phyloP scores from a whole-genome alignment of 2,888 invertebrate genomes.

The Heliconius aoede region DNA sequence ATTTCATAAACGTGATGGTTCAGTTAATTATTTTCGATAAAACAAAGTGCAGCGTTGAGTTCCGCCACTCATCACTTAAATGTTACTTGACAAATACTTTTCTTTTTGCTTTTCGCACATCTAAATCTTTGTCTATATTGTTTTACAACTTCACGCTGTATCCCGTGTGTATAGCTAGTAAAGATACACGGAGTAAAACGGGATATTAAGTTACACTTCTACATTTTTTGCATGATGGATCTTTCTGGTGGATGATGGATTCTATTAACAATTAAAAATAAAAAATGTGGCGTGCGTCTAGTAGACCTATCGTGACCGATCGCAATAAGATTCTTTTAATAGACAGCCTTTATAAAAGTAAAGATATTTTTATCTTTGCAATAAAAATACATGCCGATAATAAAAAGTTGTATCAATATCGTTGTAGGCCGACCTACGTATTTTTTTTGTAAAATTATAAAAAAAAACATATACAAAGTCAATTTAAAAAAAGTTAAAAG shows the following conservation, averaged over 20 bases:
- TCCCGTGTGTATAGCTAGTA: too few relatives aligned
- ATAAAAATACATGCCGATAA: background rate
- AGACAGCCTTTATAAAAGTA: background rate
- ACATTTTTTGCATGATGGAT: too few relatives aligned
- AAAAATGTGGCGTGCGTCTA: background rate
- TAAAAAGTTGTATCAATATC: background rate
- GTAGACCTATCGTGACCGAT: background rate
- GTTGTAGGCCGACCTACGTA: background rate
- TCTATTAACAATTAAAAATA: background rate
- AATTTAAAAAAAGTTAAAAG: too few relatives aligned
- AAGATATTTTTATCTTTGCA: background rate
- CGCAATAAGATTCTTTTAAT: slow-evolving; percentile 1
- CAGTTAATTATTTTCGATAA: background rate
- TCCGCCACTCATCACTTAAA: background rate
- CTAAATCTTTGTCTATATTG: too few relatives aligned
- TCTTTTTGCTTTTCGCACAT: too few relatives aligned
- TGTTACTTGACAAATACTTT: background rate
- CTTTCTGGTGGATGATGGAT: too few relatives aligned
- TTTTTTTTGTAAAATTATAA: too few relatives aligned
- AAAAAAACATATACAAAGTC: too few relatives aligned
- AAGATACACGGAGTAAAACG: too few relatives aligned
- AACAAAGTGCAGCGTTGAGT: background rate
- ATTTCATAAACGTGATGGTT: background rate
- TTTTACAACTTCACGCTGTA: too few relatives aligned
- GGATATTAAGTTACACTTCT: too few relatives aligned